Conservation (phyloP, 2,888 invertebrate genomes). For the Pteria penguin region DNA sequence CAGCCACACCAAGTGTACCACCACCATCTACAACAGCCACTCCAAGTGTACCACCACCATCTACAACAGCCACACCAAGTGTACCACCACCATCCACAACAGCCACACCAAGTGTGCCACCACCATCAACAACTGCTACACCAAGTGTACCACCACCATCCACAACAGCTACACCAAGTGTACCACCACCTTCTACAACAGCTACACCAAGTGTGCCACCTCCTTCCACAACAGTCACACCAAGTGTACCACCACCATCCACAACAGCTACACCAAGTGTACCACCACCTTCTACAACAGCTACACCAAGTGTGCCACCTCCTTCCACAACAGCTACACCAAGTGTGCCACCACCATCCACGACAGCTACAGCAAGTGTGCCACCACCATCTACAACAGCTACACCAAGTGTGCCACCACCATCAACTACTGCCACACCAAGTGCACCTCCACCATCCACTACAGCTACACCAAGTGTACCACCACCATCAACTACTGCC, state of each 20-base stretch:
- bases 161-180: not conserved
- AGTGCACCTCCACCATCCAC: not conserved
- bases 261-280: too few species aligned
- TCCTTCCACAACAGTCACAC: not conserved
- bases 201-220: not conserved
- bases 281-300: not conserved
- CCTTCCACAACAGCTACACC: not conserved
- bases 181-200: not conserved
- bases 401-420: not conserved
- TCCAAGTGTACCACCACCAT: not conserved
- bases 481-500: not conserved
- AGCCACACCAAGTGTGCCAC: not conserved
- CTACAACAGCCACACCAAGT: not conserved
- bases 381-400: not conserved
- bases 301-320: not conserved
- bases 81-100: not conserved
- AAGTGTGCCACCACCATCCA: too few species aligned
- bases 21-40: not conserved
- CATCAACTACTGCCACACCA: not conserved
- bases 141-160: not conserved
- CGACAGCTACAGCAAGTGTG: not conserved
- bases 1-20: too few species aligned
- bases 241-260: not conserved
- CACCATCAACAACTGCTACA: not conserved
- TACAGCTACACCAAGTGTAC: not conserved